phyloP scores from a whole-genome alignment of 2,888 invertebrate species.

The Apodemia duryi region DNA sequence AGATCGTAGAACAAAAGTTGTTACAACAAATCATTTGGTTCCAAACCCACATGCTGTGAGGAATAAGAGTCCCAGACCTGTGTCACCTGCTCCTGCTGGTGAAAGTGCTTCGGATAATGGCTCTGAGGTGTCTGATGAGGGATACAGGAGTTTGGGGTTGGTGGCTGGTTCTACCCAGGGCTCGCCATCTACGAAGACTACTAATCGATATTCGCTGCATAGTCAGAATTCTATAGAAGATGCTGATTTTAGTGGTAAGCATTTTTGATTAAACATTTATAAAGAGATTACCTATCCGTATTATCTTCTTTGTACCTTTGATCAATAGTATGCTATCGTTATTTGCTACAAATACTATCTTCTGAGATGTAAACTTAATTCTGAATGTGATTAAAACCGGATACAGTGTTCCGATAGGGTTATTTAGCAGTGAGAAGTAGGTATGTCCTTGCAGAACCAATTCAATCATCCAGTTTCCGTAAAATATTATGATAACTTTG shows the following conservation, averaged over 20 bases:
- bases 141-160: conserved; percentile 88
- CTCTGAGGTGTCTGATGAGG: conserved; percentile 91
- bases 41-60: conserved; percentile 68
- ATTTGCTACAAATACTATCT: too few species aligned
- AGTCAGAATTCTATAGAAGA: conserved; percentile 86
- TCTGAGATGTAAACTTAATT: too few species aligned
- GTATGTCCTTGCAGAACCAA: too few species aligned
- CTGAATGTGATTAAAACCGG: too few species aligned
- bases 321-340: too few species aligned
- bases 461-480: too few species aligned
- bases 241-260: conserved; percentile 84
- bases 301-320: too few species aligned
- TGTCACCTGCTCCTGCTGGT: conserved; percentile 77
- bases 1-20: conserved; percentile 60
- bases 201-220: conserved; percentile 83
- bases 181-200: conserved; percentile 71
- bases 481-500: too few species aligned
- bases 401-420: too few species aligned
- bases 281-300: not conserved
- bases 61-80: conserved; percentile 64
- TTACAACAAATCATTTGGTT: conserved; percentile 65
- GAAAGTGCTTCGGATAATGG: conserved; percentile 88
- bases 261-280: not conserved
- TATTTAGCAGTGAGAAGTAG: too few species aligned
- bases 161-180: conserved; percentile 75